These are phyloP conservation scores for Bimastos eiseni DNA, from an alignment of 2,888 invertebrate species.

Conservation along the genomic window DNA sequence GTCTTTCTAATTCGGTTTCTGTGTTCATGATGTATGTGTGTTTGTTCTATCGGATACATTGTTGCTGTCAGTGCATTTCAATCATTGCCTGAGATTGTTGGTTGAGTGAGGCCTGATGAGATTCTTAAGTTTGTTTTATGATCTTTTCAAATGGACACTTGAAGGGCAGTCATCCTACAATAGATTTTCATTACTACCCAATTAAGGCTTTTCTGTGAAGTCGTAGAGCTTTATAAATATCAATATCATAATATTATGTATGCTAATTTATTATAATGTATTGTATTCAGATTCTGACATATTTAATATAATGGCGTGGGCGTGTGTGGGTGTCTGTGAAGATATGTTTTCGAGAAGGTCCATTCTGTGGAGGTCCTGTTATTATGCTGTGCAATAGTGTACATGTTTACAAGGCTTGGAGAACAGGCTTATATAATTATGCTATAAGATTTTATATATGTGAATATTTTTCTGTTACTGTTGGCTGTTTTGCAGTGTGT, in stretches of 20 bases:
- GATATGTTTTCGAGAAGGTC: no score
- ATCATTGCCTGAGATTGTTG: background rate
- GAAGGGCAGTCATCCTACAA: background rate
- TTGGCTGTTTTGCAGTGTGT: no score
- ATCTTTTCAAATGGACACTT: background rate
- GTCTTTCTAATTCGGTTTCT: background rate
- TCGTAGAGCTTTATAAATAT: background rate
- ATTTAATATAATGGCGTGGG: background rate
- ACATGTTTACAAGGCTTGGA: no score
- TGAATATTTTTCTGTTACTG: no score
- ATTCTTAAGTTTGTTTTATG: background rate
- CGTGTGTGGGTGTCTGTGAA: no score
- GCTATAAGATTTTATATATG: no score
- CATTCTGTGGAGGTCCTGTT: no score
- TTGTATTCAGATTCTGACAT: background rate
- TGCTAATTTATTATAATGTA: background rate
- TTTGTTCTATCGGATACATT: background rate
- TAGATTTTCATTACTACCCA: background rate
- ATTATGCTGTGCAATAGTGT: no score
- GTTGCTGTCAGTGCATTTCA: background rate
- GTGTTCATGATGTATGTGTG: background rate
- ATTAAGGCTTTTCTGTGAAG: background rate
- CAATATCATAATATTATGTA: background rate
- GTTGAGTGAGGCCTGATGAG: background rate
- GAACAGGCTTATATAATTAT: no score